Evolutionary conservation across 2,113 vertebrate species (phyloP), one percentile per base, ranked within the genome.

Genomic region (Willisornis vidua): DNA sequence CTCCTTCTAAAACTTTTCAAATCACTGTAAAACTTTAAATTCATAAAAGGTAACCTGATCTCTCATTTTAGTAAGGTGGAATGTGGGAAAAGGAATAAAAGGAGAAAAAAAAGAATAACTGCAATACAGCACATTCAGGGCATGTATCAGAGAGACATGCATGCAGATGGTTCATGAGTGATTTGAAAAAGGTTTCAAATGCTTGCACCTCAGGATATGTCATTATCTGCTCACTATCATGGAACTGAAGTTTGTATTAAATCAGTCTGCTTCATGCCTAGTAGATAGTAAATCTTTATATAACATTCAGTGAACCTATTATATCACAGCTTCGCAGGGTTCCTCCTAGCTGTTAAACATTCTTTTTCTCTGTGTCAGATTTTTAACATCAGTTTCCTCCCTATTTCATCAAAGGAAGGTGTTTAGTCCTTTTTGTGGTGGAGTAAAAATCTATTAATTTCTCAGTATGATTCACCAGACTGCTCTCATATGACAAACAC

Each of bases 231-330:
- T 39, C 51, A 59, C 62, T 73, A 74, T 86, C 25, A 84, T 4
- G 13, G 79, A 87, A 65, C 49, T 59, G 49, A 68, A 76, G 73
- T 72, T 90, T 77, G 23, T 55, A 74, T 93, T 76, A 87, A 84
- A 92, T 90, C 90, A 89, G 41, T 48, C 74, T 80, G 52, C 65
- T 90, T 85, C 79, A 39, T 87, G 65, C 58, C 74, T 73, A 61
- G 61, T 19, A 74, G 73, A 94, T 52, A 94, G 91, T 72, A 93
- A 81, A 94, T 85, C 79, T 96, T 96, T 87, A 78, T 58, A 49
- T 66, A 89, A 88, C 31, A 49, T 88, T 96, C 88, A 90, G 63
- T 33, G 45, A 48, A 74, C 63, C 71, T 93, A 82, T 86, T 85
- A 82, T 93, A 85, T 85, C 76, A 74, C 79, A 65, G 68, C 75